Conservation (phyloP, 2,888 invertebrate species). For the Abrostola tripartita region DNA sequence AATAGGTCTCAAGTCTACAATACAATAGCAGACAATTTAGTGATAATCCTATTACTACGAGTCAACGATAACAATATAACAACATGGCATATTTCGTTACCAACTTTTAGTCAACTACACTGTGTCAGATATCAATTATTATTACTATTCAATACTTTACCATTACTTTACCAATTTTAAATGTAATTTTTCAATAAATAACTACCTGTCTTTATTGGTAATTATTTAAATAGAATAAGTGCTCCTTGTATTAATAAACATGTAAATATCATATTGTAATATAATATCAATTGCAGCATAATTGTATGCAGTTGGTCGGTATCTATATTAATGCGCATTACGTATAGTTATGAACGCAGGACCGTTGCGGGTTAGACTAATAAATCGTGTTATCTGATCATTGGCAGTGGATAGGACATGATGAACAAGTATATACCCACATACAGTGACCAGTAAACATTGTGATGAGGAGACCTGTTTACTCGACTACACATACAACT, state of each 20-base stretch:
- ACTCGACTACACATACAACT: conserved; percentile 60
- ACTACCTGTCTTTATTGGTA: conserved; percentile 38
- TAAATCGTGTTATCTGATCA: conserved; percentile 67
- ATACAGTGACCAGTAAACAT: conserved; percentile 65
- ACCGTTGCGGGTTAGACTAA: conserved; percentile 50
- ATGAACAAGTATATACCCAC: conserved; percentile 65
- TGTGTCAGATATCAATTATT: conserved; percentile 19
- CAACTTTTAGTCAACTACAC: conserved; percentile 32
- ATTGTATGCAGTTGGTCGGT: conserved; percentile 44
- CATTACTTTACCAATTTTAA: conserved; percentile 48
- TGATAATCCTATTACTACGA: too few relatives aligned
- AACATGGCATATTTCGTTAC: too few relatives aligned
- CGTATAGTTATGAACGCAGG: conserved; percentile 24
- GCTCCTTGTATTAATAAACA: conserved; percentile 49
- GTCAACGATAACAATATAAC: too few relatives aligned
- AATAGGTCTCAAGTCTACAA: background rate
- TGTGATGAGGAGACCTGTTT: conserved; percentile 78
- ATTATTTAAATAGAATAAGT: conserved; percentile 55
- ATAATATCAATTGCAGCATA: conserved; percentile 51
- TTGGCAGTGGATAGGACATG: conserved; percentile 62
- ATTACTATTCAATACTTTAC: conserved; percentile 44
- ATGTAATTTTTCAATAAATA: conserved; percentile 56
- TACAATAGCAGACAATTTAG: background rate
- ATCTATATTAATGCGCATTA: conserved; percentile 31
- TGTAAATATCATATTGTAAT: conserved; percentile 53